Evolutionary conservation across 2,113 vertebrate genomes (phyloP), one percentile per base, ranked within the genome.

Genomic region (Lathamus discolor): DNA sequence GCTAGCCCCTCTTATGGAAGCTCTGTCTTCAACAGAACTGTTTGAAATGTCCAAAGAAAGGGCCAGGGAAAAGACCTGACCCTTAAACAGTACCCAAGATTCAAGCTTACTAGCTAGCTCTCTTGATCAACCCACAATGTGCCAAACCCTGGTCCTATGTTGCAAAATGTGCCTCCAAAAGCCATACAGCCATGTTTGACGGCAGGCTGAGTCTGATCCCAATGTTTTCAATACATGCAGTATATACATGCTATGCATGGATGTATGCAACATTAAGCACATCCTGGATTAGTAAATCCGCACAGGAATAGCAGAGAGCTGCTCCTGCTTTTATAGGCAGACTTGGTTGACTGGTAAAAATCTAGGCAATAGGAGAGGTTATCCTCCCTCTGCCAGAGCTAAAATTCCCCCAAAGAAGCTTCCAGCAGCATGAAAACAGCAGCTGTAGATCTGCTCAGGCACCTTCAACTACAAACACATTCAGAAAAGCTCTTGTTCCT

Each of bases 401-500:
- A 63, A 59, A 63, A 61, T 33, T 37, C 7, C 25, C 10, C 29
- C 44, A 12, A 39, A 85, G 28, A 10, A 9, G 1, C 1, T 7
- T 89, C 64, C 23, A 59, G 11, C 7, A 41, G 8, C 2, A 11
- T 28, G 68, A 82, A 88, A 86, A 69, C 3, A 1, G 6, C 7
- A 54, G 4, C 12, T 68, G 9, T 15, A 75, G 27, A 11, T 33
- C 27, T 61, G 24, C 33, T 83, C 20, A 66, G n/a, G 39, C 62
- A 4, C 2, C 18, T 16, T 69, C 24, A 62, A 1, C 7, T 57
- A 18, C 15, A 77, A 13, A 62, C 7, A 11, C 0, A 2, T 52
- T 69, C 54, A 63, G 33, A 35, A 68, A 18, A 80, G 14, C 9
- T 80, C 18, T 84, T 48, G 7, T 17, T 17, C 17, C 11, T 74